These are phyloP conservation scores for Ceratotherium simum DNA, from an alignment of 2,113 vertebrate genomes.

Conservation along the genomic window DNA sequence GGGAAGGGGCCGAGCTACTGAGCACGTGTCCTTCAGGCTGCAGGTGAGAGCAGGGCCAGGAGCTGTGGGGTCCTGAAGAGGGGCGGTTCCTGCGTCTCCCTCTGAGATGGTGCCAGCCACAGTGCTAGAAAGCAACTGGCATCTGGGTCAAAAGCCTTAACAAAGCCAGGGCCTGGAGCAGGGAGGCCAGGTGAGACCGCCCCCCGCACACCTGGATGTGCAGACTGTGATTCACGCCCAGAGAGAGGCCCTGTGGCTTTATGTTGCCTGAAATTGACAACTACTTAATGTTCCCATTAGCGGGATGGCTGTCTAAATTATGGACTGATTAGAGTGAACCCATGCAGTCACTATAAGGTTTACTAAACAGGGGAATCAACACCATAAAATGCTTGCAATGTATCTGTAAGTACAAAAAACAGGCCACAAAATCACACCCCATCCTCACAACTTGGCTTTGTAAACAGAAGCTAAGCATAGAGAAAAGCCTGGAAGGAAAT, in stretches of 20 bases:
- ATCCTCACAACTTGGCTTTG: not conserved
- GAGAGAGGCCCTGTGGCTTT: not conserved
- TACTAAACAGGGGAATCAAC: not conserved
- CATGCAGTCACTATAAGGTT: not conserved
- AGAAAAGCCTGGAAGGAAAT: not conserved
- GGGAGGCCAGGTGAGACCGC: not conserved
- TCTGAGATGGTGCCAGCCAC: too few relatives aligned
- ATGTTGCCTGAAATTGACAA: not conserved
- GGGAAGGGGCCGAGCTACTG: not conserved
- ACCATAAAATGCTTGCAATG: not conserved
- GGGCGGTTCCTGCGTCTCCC: too few relatives aligned
- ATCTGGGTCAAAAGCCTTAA: not conserved
- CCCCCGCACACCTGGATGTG: fast-evolving
- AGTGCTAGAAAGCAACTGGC: not conserved
- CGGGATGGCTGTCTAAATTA: not conserved
- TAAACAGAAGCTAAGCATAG: not conserved
- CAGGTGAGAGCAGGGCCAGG: not conserved
- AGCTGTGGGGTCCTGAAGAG: not conserved
- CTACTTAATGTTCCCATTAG: not conserved
- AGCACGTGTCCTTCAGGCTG: not conserved
- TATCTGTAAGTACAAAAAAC: not conserved
- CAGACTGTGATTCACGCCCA: not conserved
- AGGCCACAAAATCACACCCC: not conserved
- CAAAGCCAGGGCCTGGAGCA: fast-evolving
- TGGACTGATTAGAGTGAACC: not conserved